A percentile compares a stretch with the other conserved stretches of the same genome.
These are phyloP conservation scores for Palythoa grandiflora DNA, from an alignment of 92 coral and sea anemone genomes.

Conservation along the genomic window DNA sequence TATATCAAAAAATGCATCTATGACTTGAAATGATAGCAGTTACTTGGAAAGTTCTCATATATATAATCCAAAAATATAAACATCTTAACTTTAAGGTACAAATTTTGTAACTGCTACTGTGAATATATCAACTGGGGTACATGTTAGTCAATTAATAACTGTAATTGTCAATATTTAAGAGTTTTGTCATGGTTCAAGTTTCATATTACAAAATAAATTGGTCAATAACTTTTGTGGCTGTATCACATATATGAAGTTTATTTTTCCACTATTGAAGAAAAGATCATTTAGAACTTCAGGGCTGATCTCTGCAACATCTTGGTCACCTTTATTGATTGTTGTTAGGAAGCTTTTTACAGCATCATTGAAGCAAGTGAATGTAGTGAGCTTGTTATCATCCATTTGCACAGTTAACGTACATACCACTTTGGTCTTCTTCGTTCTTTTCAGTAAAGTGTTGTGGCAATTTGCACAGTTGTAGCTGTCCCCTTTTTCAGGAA, in stretches of 20 bases:
- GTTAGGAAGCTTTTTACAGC: conserved; percentile 39
- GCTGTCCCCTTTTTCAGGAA: conserved; percentile 33
- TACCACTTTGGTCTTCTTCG: conserved; percentile 30
- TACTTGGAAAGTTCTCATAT: conserved; percentile 42
- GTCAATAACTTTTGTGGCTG: too few relatives aligned
- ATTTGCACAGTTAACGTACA: conserved; percentile 31
- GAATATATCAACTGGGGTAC: conserved; percentile 39
- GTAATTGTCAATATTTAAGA: background rate
- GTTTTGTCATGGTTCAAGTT: conserved; percentile 34
- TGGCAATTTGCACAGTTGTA: conserved; percentile 8
- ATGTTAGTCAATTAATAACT: conserved; percentile 18
- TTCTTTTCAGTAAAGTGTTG: conserved; percentile 28
- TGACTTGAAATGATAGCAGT: conserved; percentile 43
- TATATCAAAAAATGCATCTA: conserved; percentile 35
- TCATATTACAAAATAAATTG: conserved; percentile 22
- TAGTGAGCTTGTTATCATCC: background rate
- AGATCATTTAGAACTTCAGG: background rate
- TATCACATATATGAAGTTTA: too few relatives aligned
- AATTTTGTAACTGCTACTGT: conserved; percentile 32
- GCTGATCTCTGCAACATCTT: conserved; percentile 35
- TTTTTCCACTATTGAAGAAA: too few relatives aligned
- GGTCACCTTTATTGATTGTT: conserved; percentile 15
- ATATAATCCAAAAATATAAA: conserved; percentile 32
- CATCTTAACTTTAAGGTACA: conserved; percentile 36
- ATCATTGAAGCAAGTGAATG: too few relatives aligned